A percentile compares a stretch with the other conserved stretches of the same genome.
Conservation (phyloP, 1,140 invertebrate species). For the Scaptomyza hsui region DNA sequence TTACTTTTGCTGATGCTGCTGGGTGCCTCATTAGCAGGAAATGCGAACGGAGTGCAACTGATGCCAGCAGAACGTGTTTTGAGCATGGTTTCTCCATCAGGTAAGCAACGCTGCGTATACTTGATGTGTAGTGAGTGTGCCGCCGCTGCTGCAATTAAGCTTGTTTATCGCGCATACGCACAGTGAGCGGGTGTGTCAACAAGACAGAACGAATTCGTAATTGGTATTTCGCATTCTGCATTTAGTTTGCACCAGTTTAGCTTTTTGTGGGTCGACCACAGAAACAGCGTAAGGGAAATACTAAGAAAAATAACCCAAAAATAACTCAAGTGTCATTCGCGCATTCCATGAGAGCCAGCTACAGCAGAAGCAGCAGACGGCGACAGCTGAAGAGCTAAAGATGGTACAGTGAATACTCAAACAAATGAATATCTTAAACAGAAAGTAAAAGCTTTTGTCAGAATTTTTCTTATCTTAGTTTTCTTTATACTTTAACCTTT, state of each 20-base stretch:
- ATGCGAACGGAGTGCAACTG: constrained; percentile 10
- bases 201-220: constrained; percentile 55
- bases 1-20: constrained; percentile 21
- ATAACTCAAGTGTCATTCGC: constrained; percentile 72
- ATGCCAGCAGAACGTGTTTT: constrained; percentile 41
- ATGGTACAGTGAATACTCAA: constrained; percentile 21
- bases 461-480: too few species aligned
- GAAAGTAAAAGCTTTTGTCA: too few species aligned
- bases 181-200: constrained; percentile 27
- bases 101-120: constrained; percentile 28
- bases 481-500: background rate
- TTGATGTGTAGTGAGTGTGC: background rate
- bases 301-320: constrained; percentile 43
- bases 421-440: background rate
- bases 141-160: constrained; percentile 61
- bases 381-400: background rate
- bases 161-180: constrained; percentile 79
- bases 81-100: constrained; percentile 52
- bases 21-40: constrained; percentile 63
- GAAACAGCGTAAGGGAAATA: background rate
- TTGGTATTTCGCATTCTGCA: constrained; percentile 71
- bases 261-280: constrained; percentile 31
- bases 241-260: constrained; percentile 54
- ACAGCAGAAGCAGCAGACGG: background rate
- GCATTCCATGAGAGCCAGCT: constrained; percentile 37